Percentiles rank a stretch among this genome's conserved stretches.
Conservation (phyloP, 2,888 invertebrate species). For the Spisula solida region DNA sequence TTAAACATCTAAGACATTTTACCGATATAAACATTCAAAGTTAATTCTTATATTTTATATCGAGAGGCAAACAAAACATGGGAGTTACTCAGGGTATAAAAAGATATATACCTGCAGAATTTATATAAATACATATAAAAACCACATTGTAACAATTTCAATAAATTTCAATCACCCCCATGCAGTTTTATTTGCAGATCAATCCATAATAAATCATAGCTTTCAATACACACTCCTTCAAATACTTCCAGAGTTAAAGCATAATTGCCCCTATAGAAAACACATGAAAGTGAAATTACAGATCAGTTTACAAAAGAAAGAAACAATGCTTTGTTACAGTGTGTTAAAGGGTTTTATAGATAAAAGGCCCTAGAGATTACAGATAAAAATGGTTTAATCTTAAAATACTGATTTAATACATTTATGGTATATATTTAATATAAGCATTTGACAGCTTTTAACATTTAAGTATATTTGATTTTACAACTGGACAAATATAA, state of each 20-base stretch:
- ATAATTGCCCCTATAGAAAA: background rate
- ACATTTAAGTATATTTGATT: background rate
- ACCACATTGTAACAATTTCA: background rate
- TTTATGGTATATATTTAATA: background rate
- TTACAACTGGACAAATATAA: slow-evolving; percentile 8
- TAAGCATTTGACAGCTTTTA: background rate
- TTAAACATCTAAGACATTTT: background rate
- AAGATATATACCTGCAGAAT: too few relatives aligned
- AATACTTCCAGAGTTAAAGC: background rate
- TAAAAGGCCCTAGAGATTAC: background rate
- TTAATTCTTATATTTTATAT: background rate
- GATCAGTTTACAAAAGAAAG: background rate
- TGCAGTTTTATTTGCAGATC: slow-evolving; percentile 10
- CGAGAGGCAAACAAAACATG: background rate
- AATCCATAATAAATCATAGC: background rate
- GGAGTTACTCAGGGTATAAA: background rate
- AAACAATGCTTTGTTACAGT: background rate
- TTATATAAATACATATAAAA: too few relatives aligned
- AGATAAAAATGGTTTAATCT: background rate
- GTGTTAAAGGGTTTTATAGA: background rate
- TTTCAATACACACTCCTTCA: background rate
- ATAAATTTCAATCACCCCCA: slow-evolving; percentile 9
- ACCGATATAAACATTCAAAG: background rate
- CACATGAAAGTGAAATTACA: background rate
- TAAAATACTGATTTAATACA: background rate